phyloP scores from a whole-genome alignment of 2,888 invertebrate species.

The Synanthedon formicaeformis region DNA sequence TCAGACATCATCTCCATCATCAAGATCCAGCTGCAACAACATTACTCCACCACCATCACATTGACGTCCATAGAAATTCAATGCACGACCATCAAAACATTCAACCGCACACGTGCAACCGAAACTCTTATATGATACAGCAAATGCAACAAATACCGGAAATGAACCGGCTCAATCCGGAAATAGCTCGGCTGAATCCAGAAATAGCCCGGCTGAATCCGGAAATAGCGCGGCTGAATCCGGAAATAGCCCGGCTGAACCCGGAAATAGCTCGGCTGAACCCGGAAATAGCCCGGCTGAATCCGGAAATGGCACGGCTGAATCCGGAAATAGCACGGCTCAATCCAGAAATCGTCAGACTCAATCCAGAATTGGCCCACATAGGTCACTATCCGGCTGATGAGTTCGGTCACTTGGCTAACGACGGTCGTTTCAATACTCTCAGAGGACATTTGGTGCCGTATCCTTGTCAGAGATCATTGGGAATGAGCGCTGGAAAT shows the following conservation, averaged over 20 bases:
- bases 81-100: conserved; percentile 28
- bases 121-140: conserved; percentile 39
- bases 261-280: conserved; percentile 22
- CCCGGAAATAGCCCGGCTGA: conserved; percentile 26
- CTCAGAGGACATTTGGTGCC: conserved; percentile 57
- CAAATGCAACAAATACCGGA: conserved; percentile 16
- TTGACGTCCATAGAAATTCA: conserved; percentile 41
- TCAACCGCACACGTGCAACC: conserved; percentile 37
- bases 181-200: conserved; percentile 19
- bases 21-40: conserved; percentile 60
- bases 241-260: conserved; percentile 20
- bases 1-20: conserved; percentile 52
- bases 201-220: conserved; percentile 21
- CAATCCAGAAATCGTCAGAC: conserved; percentile 5
- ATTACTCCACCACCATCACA: conserved; percentile 53
- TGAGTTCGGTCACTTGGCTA: conserved; percentile 28
- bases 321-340: conserved; percentile 21
- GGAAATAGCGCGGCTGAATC: conserved; percentile 14
- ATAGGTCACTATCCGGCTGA: conserved; percentile 24
- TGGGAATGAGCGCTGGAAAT: conserved; percentile 51
- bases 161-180: conserved; percentile 17
- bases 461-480: conserved; percentile 38
- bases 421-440: conserved; percentile 43
- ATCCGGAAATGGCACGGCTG: conserved; percentile 21
- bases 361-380: conserved; percentile 10